phyloP scores from a whole-genome alignment of 2,888 invertebrate genomes.

The Epiblema foenella region DNA sequence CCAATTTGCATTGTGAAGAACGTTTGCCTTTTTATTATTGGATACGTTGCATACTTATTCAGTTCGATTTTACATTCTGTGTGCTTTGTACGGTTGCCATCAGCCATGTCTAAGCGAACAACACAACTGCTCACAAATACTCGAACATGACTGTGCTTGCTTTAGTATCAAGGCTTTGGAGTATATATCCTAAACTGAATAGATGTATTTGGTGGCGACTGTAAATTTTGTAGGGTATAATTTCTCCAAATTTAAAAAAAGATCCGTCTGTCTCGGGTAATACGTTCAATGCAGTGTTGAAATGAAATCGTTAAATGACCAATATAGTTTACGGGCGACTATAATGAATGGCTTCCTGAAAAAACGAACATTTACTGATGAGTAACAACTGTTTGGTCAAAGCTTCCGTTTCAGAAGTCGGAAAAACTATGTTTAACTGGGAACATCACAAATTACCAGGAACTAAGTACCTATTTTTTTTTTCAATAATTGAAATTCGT shows the following conservation, averaged over 20 bases:
- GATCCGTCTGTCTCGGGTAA: neutral
- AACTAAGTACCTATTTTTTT: neutral
- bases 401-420: slow-evolving; percentile 18
- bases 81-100: neutral
- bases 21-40: slow-evolving; percentile 24
- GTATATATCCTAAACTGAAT: too few relatives aligned
- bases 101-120: too few relatives aligned
- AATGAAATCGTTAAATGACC: slow-evolving; percentile 31
- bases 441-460: neutral
- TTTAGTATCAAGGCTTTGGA: too few relatives aligned
- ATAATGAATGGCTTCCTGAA: slow-evolving; percentile 25
- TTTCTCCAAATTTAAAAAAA: slow-evolving; percentile 1
- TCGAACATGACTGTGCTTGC: too few relatives aligned
- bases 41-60: neutral
- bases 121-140: too few relatives aligned
- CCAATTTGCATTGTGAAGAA: slow-evolving; percentile 24
- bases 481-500: too few relatives aligned
- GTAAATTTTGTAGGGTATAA: neutral
- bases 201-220: too few relatives aligned
- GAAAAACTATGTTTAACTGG: slow-evolving; percentile 7
- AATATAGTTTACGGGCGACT: slow-evolving; percentile 27
- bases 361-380: slow-evolving; percentile 20
- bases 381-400: slow-evolving; percentile 21
- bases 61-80: slow-evolving; percentile 24
- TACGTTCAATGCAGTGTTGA: slow-evolving; percentile 8